These are phyloP conservation scores for Alectoris magna DNA, from an alignment of 2,797 vertebrate genomes.

Conservation along the genomic window DNA sequence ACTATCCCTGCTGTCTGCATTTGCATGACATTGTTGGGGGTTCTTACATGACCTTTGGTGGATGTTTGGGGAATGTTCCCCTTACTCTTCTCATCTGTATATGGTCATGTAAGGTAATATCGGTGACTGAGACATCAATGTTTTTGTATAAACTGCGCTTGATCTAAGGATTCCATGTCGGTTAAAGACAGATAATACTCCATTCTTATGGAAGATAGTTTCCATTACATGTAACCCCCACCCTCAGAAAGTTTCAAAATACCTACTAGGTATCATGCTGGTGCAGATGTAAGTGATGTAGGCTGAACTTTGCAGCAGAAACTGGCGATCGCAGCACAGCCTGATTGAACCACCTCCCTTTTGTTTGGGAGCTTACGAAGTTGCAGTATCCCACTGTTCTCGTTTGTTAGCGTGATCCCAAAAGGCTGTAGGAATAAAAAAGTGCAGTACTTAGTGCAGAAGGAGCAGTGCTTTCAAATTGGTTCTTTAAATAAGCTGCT, in stretches of 20 bases:
- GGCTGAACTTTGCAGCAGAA: not conserved
- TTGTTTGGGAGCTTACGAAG: not conserved
- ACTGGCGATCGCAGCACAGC: not conserved
- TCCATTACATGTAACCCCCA: not conserved
- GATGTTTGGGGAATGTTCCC: too few species aligned
- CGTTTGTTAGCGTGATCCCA: too few species aligned
- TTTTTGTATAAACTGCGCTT: too few species aligned
- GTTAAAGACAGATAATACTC: too few species aligned
- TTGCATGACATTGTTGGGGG: too few species aligned
- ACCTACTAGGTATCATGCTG: not conserved
- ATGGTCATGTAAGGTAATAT: too few species aligned
- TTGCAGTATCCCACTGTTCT: not conserved
- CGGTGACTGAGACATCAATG: too few species aligned
- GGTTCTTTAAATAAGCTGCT: not conserved
- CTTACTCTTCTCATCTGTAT: too few species aligned
- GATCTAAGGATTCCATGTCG: too few species aligned
- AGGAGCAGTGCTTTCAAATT: not conserved
- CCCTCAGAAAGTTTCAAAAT: not conserved
- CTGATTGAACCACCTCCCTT: not conserved
- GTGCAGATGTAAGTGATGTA: accelerated
- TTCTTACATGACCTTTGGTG: too few species aligned
- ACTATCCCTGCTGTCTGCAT: too few species aligned
- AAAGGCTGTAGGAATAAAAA: not conserved
- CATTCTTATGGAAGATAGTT: not conserved
- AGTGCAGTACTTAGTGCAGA: accelerated